Base-by-base conservation (phyloP, 2,888 invertebrate genomes). In the Andrena fulva region DNA sequence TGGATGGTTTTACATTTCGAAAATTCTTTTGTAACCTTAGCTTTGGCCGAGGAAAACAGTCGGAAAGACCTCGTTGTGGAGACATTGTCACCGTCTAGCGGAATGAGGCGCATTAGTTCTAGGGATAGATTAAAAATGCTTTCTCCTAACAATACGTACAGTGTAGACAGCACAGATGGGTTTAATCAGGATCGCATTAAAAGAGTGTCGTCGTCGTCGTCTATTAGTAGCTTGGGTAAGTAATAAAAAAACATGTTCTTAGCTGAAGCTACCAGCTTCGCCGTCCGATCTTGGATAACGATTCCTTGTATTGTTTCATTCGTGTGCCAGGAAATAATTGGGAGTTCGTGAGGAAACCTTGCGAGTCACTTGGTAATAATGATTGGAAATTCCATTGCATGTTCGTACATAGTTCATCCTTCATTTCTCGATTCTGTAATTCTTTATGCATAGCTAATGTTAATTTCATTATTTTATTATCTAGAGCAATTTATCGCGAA, bases 1-100 rank as follows among this genome's bases (percentile, higher is more conserved):
- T 98, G 97, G 96, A 96, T 98, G 94, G 96, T 98, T 86, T 94
- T 98, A 75, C 96, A 97, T 66, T 98, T 98, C 94, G 98, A 98
- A 94, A 97, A 97, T 88, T 96, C 97, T 73, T 99, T 99, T 94
- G 96, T 98, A 29, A 96, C 97, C 0, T 96, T 98, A 0, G 95
- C 94, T 24, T 90, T 94, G 68, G 95, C 97, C 59, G 96, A 97
- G 91, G 96, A 93, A 90, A 93, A 94, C 89, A 92, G 94, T 86
- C 90, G 94, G 87, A 92, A 94, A 87, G 93, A 94, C 82, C 87
- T 93, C 78, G 90, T 94, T 35, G 91, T 94, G 73, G 94, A 93
- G 85, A 94, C 91, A 48, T 87, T 93, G 63, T 93, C 90, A 6
- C 93, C 93, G 2, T 92, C 92, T 48, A 92, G 92, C 74, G 94